Conservation (phyloP, 2,113 vertebrate genomes). For the Pan paniscus region DNA sequence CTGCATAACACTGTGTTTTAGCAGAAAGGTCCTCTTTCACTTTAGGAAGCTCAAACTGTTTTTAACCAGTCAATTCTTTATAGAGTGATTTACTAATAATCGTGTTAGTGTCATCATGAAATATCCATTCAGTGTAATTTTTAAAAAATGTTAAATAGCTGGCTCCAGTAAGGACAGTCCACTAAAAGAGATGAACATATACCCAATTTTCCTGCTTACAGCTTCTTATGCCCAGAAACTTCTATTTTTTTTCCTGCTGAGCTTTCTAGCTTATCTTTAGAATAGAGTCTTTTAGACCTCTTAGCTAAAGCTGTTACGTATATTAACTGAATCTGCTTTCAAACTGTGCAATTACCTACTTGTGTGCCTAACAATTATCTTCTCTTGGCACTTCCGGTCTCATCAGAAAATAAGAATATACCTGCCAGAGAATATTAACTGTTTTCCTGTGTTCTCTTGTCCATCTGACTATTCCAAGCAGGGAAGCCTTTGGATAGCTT, state of each 20-base stretch:
- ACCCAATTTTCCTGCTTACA: background rate
- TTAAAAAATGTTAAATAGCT: background rate
- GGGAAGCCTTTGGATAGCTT: background rate
- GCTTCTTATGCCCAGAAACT: background rate
- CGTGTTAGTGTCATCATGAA: background rate
- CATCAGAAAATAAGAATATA: constrained; percentile 19
- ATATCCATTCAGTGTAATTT: background rate
- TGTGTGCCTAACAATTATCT: background rate
- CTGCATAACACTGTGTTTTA: background rate
- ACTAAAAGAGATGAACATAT: background rate
- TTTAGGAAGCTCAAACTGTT: constrained; percentile 3
- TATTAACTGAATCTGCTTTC: constrained; percentile 52
- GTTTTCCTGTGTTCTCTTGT: background rate
- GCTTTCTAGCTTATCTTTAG: constrained; percentile 49
- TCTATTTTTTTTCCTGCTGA: background rate
- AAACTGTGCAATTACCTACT: background rate
- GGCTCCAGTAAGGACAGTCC: background rate
- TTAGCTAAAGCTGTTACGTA: background rate
- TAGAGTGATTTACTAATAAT: background rate
- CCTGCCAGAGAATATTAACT: background rate
- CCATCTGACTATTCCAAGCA: background rate
- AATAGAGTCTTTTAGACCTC: background rate
- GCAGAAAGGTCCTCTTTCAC: background rate
- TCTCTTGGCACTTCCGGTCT: background rate
- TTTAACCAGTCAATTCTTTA: background rate